A percentile compares a stretch with the other conserved stretches of the same genome.
These are phyloP conservation scores for Oryzias dopingdopingensis DNA, from an alignment of 2,797 vertebrate genomes.

Conservation along the genomic window DNA sequence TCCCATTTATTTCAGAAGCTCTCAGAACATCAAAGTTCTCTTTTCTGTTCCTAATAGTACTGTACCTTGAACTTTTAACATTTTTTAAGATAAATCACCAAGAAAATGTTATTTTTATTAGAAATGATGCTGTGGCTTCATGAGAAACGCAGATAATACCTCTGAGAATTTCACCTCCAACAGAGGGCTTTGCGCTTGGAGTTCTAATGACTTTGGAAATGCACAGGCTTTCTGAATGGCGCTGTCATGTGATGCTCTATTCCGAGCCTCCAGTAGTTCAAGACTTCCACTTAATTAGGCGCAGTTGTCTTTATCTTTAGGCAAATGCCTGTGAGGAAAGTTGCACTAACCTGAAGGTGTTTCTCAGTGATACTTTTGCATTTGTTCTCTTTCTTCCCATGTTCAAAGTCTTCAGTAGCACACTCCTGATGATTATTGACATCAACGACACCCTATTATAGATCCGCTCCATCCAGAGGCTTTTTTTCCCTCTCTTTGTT, in stretches of 20 bases:
- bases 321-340: not conserved
- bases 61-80: too few relatives aligned
- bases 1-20: too few relatives aligned
- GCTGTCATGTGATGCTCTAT: not conserved
- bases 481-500: not conserved
- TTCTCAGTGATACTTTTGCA: not conserved
- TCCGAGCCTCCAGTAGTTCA: not conserved
- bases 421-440: slow-evolving; percentile 8
- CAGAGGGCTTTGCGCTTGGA: too few relatives aligned
- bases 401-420: not conserved
- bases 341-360: not conserved
- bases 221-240: not conserved
- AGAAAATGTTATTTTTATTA: too few relatives aligned
- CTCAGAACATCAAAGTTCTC: too few relatives aligned
- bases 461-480: not conserved
- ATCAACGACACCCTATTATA: slow-evolving; percentile 7
- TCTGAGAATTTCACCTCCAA: too few relatives aligned
- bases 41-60: too few relatives aligned
- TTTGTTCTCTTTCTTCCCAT: slow-evolving; percentile 1
- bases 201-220: too few relatives aligned
- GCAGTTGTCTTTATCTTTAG: not conserved
- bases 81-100: too few relatives aligned
- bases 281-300: not conserved
- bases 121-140: too few relatives aligned
- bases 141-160: too few relatives aligned